Evolutionary conservation across 2,113 vertebrate species (phyloP).

Genomic region (Argyrosomus japonicus): DNA sequence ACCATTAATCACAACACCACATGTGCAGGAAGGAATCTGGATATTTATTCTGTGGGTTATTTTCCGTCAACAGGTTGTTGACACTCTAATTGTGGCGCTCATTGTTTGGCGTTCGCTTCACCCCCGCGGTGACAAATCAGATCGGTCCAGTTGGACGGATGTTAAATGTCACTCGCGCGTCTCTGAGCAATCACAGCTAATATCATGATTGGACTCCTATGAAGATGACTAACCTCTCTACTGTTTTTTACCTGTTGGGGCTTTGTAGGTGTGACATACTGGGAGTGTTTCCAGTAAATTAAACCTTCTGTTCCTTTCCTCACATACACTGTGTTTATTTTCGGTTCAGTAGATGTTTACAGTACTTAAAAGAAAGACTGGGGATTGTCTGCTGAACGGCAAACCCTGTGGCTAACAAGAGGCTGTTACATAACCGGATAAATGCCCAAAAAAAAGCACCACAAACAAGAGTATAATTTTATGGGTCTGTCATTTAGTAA

Average conservation of each 20-base stretch:
- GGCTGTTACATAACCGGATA: no score
- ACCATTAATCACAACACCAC: slow-evolving; percentile 48
- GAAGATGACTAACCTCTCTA: slow-evolving; percentile 5
- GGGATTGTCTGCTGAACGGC: no score
- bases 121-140: not conserved
- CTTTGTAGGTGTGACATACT: slow-evolving; percentile 1
- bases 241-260: not conserved
- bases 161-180: slow-evolving; percentile 1
- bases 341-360: not conserved
- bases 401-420: no score
- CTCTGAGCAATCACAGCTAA: not conserved
- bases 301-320: not conserved
- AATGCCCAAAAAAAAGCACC: no score
- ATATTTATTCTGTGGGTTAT: slow-evolving; percentile 20
- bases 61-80: slow-evolving; percentile 74
- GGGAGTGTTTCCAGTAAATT: slow-evolving; percentile 14
- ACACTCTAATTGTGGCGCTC: slow-evolving; percentile 33
- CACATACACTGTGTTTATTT: not conserved
- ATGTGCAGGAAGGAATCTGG: slow-evolving; percentile 62
- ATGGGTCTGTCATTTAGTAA: no score
- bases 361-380: no score
- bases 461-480: no score
- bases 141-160: not conserved
- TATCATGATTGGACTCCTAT: not conserved
- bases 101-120: slow-evolving; percentile 29